Evolutionary conservation across 2,113 vertebrate species (phyloP), one percentile per base, ranked within the genome.

Genomic region (Cololabis saira): DNA sequence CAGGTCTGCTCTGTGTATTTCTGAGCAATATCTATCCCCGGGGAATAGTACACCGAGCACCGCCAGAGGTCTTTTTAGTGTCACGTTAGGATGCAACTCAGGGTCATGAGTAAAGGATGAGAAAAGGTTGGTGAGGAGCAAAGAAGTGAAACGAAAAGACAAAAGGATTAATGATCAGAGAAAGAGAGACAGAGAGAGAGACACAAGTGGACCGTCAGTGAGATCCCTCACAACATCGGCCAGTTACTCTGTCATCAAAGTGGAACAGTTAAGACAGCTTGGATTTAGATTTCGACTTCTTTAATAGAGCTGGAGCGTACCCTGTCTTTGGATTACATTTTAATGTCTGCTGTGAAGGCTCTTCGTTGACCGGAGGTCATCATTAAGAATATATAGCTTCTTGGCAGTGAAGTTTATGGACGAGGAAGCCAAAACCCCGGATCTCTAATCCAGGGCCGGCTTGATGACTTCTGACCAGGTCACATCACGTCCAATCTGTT

Each of bases 1-100:
- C 80, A 81, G 85, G 76, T 30, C 88, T 91, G 88, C 80, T 89
- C 76, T 87, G 18, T 89, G 78, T 87, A 90, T 77, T 69, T 79
- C 37, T 74, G 68, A 61, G 71, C 71, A 61, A 17, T 74, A 74
- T 84, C 60, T 69, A 68, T 69, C 85, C 68, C 43, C 0, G 0
- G 71, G 66, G 89, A 71, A 18, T 74, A 80, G 62, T 30, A 66
- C 58, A 56, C 14, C 40, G 66, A 80, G 72, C 69, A 27, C 42
- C 5, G 12, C 50, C 33, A 71, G 71, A 80, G 61, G 65, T 74
- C 73, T 87, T 87, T 81, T 67, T 76, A 85, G 87, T 74, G 76
- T 87, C 63, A 80, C 61, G 49, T 65, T 65, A 64, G 37, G 27
- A 72, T 71, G 44, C 55, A 47, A 75, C 48, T 44, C 24, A 27